Evolutionary conservation across 2,113 vertebrate genomes (phyloP).

Genomic region (Butorides virescens): DNA sequence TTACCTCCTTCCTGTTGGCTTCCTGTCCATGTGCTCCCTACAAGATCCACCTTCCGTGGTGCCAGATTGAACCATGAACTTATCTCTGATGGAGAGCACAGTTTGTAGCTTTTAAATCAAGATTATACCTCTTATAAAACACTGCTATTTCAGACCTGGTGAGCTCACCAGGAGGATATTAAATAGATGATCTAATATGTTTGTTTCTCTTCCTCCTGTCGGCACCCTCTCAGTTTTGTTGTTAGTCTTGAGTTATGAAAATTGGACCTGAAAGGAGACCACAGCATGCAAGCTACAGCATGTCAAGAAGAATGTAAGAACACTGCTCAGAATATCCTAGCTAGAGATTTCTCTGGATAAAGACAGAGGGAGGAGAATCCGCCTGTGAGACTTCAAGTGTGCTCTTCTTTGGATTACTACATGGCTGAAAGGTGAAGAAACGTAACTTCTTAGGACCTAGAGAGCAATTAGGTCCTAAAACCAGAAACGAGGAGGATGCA

Average conservation of each 20-base stretch:
- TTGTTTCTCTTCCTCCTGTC: slow-evolving; percentile 31
- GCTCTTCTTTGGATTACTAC: not conserved
- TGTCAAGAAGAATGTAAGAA: not conserved
- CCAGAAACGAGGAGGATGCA: not conserved
- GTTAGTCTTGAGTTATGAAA: slow-evolving; percentile 29
- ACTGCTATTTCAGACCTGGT: not conserved
- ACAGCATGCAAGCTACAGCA: not conserved
- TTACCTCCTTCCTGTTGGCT: not conserved
- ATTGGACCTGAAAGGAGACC: slow-evolving; percentile 15
- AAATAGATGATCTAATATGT: slow-evolving; percentile 35
- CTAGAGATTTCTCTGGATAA: not conserved
- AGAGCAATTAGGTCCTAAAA: not conserved
- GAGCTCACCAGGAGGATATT: slow-evolving; percentile 34
- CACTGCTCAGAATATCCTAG: not conserved
- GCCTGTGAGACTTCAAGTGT: not conserved
- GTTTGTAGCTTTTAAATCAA: not conserved
- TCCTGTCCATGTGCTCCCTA: not conserved
- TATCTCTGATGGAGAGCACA: not conserved
- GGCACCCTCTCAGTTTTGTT: slow-evolving; percentile 19
- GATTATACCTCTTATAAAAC: slow-evolving; percentile 9
- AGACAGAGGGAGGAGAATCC: not conserved
- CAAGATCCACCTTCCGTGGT: not conserved
- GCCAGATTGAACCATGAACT: not conserved
- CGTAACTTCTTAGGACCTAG: not conserved
- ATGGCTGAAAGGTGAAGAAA: not conserved